A percentile compares a stretch with the other conserved stretches of the same genome.
Evolutionary conservation across 2,797 vertebrate genomes (phyloP).

Genomic region (Rhadinocentrus ornatus): DNA sequence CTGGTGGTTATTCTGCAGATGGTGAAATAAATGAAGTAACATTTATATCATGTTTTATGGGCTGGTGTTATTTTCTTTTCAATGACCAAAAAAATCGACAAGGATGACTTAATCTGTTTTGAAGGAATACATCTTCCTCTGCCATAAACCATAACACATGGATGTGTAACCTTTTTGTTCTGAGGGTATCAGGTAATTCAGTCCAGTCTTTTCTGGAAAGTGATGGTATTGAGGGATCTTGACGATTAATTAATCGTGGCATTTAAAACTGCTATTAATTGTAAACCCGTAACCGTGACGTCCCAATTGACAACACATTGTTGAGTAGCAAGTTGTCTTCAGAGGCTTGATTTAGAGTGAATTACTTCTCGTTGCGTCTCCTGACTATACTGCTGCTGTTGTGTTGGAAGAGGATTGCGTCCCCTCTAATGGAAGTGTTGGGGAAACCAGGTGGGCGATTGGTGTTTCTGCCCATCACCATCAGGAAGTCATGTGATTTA

Average conservation of each 20-base stretch:
- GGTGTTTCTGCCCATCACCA: slow-evolving; percentile 17
- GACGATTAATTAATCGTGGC: background rate
- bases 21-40: background rate
- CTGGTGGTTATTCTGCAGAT: background rate
- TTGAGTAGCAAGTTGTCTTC: background rate
- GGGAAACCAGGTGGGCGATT: slow-evolving; percentile 20
- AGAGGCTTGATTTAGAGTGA: background rate
- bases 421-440: background rate
- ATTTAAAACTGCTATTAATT: background rate
- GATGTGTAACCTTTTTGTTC: no score
- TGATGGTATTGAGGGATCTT: background rate
- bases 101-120: background rate
- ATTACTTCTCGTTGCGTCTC: background rate
- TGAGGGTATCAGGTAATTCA: background rate
- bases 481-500: slow-evolving; percentile 52
- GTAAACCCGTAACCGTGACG: background rate
- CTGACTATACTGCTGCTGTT: slow-evolving; percentile 1
- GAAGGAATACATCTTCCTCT: background rate
- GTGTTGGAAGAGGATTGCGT: slow-evolving; percentile 1
- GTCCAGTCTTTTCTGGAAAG: background rate
- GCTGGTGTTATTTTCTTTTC: background rate
- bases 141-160: no score
- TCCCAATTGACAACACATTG: background rate
- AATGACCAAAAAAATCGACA: no score
- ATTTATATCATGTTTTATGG: no score